phyloP scores from a whole-genome alignment of 2,888 invertebrate genomes.

The Mesodorylaimus sp. region DNA sequence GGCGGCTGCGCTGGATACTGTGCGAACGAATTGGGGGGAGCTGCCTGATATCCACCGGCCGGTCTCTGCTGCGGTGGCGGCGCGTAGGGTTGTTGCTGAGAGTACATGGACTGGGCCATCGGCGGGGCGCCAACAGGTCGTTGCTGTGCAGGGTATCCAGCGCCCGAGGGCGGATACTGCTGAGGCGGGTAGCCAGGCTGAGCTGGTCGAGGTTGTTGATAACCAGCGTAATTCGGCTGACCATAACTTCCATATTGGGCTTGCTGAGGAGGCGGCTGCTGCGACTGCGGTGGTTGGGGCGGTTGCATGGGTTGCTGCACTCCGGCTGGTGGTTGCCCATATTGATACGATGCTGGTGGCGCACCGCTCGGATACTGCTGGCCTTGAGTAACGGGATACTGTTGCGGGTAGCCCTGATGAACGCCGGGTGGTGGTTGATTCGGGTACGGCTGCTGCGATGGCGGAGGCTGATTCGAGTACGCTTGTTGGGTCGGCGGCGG shows the following conservation, averaged over 20 bases:
- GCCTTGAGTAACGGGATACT: too few relatives aligned
- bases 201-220: neutral
- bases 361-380: neutral
- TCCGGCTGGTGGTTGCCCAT: neutral
- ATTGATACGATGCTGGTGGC: neutral
- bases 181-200: neutral
- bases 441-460: neutral
- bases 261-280: too few relatives aligned
- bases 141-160: too few relatives aligned
- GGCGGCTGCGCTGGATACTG: neutral
- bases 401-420: too few relatives aligned
- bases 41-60: too few relatives aligned
- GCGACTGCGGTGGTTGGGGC: neutral
- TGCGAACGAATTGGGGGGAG: neutral
- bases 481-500: too few relatives aligned
- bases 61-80: too few relatives aligned
- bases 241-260: too few relatives aligned
- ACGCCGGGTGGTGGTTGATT: conserved; percentile 1
- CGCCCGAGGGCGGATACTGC: neutral
- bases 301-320: neutral
- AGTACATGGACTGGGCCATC: too few relatives aligned
- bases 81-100: too few relatives aligned
- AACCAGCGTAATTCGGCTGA: neutral
- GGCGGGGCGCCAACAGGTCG: too few relatives aligned
- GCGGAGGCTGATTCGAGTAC: neutral